Conservation (phyloP, 37 sponge, comb jelly and placozoan species). For the Bolinopsis microptera region DNA sequence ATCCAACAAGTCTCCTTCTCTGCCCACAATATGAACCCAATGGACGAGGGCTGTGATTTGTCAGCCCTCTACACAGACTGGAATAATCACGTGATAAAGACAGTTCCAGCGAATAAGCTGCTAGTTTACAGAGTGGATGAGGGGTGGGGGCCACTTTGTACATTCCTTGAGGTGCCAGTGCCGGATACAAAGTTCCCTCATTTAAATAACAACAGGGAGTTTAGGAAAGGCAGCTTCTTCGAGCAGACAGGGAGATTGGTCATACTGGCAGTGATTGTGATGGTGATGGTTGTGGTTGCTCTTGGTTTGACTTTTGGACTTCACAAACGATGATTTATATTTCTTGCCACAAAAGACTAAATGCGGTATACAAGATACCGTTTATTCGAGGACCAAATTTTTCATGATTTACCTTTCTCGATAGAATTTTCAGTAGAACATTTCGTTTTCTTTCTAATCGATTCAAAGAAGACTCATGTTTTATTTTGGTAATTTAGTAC, state of each 20-base stretch:
- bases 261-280: not conserved
- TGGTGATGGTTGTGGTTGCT: not conserved
- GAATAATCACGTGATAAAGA: not conserved
- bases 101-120: not conserved
- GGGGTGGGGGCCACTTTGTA: not conserved
- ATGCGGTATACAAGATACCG: too few species aligned
- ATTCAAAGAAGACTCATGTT: too few species aligned
- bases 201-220: not conserved
- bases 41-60: not conserved
- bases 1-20: not conserved
- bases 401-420: too few species aligned
- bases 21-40: not conserved
- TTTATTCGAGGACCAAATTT: too few species aligned
- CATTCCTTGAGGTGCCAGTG: not conserved
- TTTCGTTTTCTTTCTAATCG: too few species aligned
- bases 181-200: not conserved
- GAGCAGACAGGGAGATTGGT: not conserved
- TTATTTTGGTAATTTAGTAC: too few species aligned
- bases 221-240: not conserved
- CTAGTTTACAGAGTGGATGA: not conserved
- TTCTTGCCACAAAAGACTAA: too few species aligned
- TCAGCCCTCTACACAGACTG: not conserved
- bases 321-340: not conserved
- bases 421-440: too few species aligned
- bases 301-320: not conserved